Evolutionary conservation across 2,113 vertebrate genomes (phyloP).

Genomic region (Anolis carolinensis): DNA sequence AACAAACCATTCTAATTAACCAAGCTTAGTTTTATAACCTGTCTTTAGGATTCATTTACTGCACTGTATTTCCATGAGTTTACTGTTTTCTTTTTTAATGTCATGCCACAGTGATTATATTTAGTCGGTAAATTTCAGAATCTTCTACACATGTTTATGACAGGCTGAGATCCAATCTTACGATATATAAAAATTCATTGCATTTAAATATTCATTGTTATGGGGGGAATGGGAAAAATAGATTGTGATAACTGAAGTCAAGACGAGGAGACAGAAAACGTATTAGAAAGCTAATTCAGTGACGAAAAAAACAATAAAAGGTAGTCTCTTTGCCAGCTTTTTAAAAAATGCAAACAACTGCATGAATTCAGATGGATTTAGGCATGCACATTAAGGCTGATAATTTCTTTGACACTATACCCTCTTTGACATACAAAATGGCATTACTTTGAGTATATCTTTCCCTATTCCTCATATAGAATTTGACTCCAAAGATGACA

Average conservation of each 20-base stretch:
- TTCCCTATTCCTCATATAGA: no score
- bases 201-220: constrained; percentile 66
- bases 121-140: constrained; percentile 66
- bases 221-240: constrained; percentile 16
- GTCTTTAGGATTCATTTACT: constrained; percentile 33
- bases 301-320: background rate
- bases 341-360: no score
- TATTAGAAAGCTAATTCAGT: constrained; percentile 37
- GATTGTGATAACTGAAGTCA: constrained; percentile 59
- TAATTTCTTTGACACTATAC: no score
- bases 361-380: no score
- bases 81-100: constrained; percentile 38
- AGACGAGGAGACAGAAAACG: constrained; percentile 41
- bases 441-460: no score
- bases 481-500: no score
- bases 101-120: constrained; percentile 46
- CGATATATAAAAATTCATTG: constrained; percentile 58
- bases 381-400: no score
- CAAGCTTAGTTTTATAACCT: constrained; percentile 10
- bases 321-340: constrained; percentile 6
- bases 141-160: constrained; percentile 54
- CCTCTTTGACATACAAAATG: no score
- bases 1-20: constrained; percentile 40
- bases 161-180: constrained; percentile 49
- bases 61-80: constrained; percentile 27